Evolutionary conservation across 2,888 invertebrate genomes (phyloP), one percentile per base, ranked within the genome.

Genomic region (Alloscopus bannaensis): DNA sequence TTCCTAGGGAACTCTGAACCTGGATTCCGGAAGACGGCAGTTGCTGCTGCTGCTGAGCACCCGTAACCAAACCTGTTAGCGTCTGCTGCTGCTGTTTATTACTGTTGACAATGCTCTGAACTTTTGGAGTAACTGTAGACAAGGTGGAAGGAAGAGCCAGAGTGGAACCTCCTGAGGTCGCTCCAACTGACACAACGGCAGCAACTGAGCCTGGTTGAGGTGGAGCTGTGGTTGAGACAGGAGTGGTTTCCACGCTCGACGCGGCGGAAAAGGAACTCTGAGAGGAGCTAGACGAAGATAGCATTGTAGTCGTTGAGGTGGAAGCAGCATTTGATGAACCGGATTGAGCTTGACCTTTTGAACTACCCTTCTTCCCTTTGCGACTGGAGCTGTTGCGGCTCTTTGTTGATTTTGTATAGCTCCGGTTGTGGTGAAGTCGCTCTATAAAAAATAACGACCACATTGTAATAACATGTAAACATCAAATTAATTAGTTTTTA

Each of bases 361-460:
- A 62, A 18, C 62, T 76, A 40, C 78, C 75, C 28, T 84, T 85
- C 47, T 84, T 55, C n/a, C 65, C 57, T 81, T 84, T 86, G 24
- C 86, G 40, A 3, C 73, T 78, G 16, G 81, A 73, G 36, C 70
- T 85, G 47, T 80, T 86, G 20, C 86, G 71, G 29, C 83, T 84
- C 65, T 86, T 85, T n/a, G 86, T 86, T 1, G 85, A 85, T 50
- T 86, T 86, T 6, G 85, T 85, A 62, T 86, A 86, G 29, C 86
- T 86, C 31, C 86, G 68, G 52, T 86, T 86, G 42, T 86, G 85
- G 75, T 86, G 85, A 4, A 86, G 71, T 0, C 86, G 86, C 71
- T 86, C 86, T 86, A 57, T 8, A 78, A 57, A 31, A 65, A 29
- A n/a, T 6, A 50, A n/a, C 52, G 26, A 47, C 24, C 16, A 60